Conservation (phyloP, 2,797 vertebrate genomes). For the Acanthurus lineatus region DNA sequence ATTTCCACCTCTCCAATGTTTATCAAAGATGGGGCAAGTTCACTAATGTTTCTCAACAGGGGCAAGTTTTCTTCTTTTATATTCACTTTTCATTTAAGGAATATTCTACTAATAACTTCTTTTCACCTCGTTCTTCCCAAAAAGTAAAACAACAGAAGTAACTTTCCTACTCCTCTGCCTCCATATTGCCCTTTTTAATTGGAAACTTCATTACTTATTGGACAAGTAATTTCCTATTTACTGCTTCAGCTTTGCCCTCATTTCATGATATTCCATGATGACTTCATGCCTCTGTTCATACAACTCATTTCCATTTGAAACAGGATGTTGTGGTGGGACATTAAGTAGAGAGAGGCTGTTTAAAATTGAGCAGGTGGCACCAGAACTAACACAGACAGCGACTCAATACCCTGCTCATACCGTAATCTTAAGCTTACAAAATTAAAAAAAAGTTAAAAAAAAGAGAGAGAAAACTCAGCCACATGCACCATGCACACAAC, state of each 20-base stretch:
- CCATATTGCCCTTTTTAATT: background rate
- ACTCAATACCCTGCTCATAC: slow-evolving; percentile 43
- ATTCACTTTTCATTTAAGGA: background rate
- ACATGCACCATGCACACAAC: background rate
- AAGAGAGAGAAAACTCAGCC: background rate
- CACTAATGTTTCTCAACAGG: background rate
- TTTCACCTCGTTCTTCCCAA: background rate
- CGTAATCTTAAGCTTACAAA: slow-evolving; percentile 42
- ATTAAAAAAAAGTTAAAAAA: background rate
- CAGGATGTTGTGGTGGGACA: slow-evolving; percentile 35
- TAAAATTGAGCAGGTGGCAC: slow-evolving; percentile 61
- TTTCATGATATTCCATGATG: slow-evolving; percentile 16
- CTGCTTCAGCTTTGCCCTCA: slow-evolving; percentile 15
- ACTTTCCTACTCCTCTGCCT: background rate
- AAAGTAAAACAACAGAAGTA: background rate
- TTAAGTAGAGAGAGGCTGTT: slow-evolving; percentile 48
- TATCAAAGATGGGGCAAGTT: background rate
- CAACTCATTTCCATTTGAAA: slow-evolving; percentile 28
- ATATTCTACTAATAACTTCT: no score
- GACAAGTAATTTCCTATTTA: background rate
- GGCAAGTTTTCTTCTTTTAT: background rate
- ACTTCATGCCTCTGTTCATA: slow-evolving; percentile 20
- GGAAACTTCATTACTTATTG: background rate
- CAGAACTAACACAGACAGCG: slow-evolving; percentile 48
- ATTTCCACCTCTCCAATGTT: background rate